phyloP scores from a whole-genome alignment of 2,888 invertebrate genomes.

The Platypus cylindrus region DNA sequence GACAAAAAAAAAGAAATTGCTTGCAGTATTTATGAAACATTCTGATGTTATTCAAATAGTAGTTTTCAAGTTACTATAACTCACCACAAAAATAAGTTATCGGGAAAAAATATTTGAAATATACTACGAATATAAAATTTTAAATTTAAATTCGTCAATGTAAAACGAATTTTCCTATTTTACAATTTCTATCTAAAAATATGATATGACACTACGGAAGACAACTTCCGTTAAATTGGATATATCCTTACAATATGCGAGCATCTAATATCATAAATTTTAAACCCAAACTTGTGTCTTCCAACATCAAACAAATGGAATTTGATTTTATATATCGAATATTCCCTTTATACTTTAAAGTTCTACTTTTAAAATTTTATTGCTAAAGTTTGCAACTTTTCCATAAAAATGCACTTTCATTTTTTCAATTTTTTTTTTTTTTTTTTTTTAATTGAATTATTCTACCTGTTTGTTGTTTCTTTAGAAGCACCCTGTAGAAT shows the following conservation, averaged over 20 bases:
- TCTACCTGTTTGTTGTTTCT: no score
- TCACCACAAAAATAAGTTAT: no score
- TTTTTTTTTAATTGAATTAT: no score
- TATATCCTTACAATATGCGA: conserved; percentile 8
- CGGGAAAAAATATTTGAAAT: no score
- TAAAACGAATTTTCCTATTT: no score
- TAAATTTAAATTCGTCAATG: no score
- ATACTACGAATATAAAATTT: no score
- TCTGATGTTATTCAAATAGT: no score
- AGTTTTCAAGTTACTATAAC: no score
- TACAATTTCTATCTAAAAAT: conserved; percentile 10
- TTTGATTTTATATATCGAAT: conserved; percentile 18
- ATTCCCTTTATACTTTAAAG: conserved; percentile 8
- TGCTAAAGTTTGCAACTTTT: conserved; percentile 3
- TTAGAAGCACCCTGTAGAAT: no score
- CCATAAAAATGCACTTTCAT: conserved; percentile 9
- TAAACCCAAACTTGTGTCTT: conserved; percentile 19
- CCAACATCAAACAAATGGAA: conserved; percentile 18
- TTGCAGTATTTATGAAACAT: no score
- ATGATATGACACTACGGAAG: conserved; percentile 7
- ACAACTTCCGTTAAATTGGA: conserved; percentile 11
- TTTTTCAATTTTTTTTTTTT: conserved; percentile 3
- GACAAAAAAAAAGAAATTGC: no score
- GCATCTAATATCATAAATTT: conserved; percentile 20
- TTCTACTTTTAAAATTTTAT: conserved; percentile 3